Percentiles rank a stretch among this genome's conserved stretches.
Evolutionary conservation across 2,797 vertebrate species (phyloP).

Genomic region (Esox lucius): DNA sequence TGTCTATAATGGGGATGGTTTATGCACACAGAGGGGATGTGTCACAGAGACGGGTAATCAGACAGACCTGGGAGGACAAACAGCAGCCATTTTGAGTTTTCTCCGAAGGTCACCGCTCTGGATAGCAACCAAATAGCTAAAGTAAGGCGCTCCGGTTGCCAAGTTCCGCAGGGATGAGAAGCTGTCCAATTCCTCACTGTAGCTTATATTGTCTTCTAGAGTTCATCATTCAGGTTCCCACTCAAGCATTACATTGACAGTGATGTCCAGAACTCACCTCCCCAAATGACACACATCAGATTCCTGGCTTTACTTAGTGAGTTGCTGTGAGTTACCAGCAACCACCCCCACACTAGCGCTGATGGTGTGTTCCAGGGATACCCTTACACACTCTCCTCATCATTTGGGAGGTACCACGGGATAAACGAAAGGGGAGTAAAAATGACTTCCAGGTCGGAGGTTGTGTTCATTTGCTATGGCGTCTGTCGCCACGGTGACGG

Average conservation of each 20-base stretch:
- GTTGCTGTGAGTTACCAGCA: not conserved
- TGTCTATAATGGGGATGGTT: slow-evolving; percentile 34
- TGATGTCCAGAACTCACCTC: slow-evolving; percentile 26
- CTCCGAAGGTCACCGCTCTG: not conserved
- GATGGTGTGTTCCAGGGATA: slow-evolving; percentile 48
- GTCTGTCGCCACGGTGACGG: not conserved
- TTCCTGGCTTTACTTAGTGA: slow-evolving; percentile 22
- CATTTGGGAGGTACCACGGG: slow-evolving; percentile 40
- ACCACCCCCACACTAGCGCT: slow-evolving; percentile 11
- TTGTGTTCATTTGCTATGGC: slow-evolving; percentile 13
- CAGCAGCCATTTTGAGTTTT: not conserved
- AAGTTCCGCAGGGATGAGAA: not conserved
- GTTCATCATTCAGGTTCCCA: slow-evolving; percentile 30
- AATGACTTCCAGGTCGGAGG: slow-evolving; percentile 2
- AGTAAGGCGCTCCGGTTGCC: slow-evolving; percentile 9
- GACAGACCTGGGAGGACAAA: slow-evolving; percentile 1
- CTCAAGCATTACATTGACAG: slow-evolving; percentile 35
- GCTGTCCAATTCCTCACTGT: slow-evolving; percentile 7
- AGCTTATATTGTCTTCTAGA: slow-evolving; percentile 6
- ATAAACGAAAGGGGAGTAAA: slow-evolving; percentile 19
- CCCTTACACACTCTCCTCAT: slow-evolving; percentile 41
- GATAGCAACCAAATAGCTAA: slow-evolving; percentile 20
- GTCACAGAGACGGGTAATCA: slow-evolving; percentile 14
- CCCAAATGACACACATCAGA: slow-evolving; percentile 39
- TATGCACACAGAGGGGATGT: slow-evolving; percentile 34